Evolutionary conservation across 92 coral and sea anemone species (phyloP).

Genomic region (Heteractis magnifica): DNA sequence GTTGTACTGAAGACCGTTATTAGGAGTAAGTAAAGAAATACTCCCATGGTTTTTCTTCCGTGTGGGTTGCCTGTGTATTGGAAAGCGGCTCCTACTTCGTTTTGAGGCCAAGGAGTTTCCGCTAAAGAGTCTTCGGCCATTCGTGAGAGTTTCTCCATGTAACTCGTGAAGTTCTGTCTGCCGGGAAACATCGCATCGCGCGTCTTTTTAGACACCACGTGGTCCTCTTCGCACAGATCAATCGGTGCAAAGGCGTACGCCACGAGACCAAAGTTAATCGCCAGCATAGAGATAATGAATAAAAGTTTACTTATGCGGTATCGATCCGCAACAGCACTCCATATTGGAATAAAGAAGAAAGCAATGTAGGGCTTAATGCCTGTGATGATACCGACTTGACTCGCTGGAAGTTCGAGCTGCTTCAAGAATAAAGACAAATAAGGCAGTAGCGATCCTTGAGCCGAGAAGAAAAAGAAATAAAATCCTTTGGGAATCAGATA

Average conservation of each 20-base stretch:
- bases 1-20: slow-evolving; percentile 80
- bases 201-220: slow-evolving; percentile 25
- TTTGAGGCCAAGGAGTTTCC: slow-evolving; percentile 84
- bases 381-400: slow-evolving; percentile 76
- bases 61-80: slow-evolving; percentile 40
- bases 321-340: slow-evolving; percentile 83
- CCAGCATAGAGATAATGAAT: slow-evolving; percentile 73
- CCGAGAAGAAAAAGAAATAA: slow-evolving; percentile 78
- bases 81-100: slow-evolving; percentile 55
- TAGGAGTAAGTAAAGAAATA: slow-evolving; percentile 75
- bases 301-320: slow-evolving; percentile 69
- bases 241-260: slow-evolving; percentile 82
- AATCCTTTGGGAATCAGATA: slow-evolving; percentile 78
- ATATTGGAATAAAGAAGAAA: slow-evolving; percentile 80
- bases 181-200: background rate
- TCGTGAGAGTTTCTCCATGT: slow-evolving; percentile 52
- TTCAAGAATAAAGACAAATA: slow-evolving; percentile 75
- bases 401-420: slow-evolving; percentile 81
- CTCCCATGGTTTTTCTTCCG: slow-evolving; percentile 22
- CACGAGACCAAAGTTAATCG: slow-evolving; percentile 68
- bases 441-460: slow-evolving; percentile 85
- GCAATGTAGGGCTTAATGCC: slow-evolving; percentile 90
- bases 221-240: slow-evolving; percentile 62
- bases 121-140: slow-evolving; percentile 70
- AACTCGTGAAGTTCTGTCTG: slow-evolving; percentile 21